These are phyloP conservation scores for Catocala fraxini DNA, from an alignment of 2,888 invertebrate genomes.

Conservation along the genomic window DNA sequence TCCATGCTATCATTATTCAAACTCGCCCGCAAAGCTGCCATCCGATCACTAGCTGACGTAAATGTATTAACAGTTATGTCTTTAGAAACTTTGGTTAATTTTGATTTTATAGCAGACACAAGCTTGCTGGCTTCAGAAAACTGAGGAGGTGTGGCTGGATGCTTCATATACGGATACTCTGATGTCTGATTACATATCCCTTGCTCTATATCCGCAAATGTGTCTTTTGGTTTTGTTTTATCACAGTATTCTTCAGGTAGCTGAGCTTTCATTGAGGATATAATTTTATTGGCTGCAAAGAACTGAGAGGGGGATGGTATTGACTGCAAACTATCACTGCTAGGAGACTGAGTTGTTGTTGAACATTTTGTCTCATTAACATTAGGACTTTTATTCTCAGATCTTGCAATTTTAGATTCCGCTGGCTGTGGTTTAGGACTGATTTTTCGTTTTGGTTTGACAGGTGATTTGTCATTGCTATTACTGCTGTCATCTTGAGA, in stretches of 20 bases:
- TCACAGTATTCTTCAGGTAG: constrained; percentile 74
- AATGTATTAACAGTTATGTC: constrained; percentile 55
- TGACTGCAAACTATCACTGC: constrained; percentile 72
- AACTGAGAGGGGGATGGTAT: constrained; percentile 80
- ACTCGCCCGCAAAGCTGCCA: constrained; percentile 64
- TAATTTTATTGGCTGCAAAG: constrained; percentile 81
- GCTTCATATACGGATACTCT: constrained; percentile 79
- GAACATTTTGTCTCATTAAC: constrained; percentile 63
- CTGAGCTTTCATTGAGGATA: constrained; percentile 83
- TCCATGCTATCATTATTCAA: constrained; percentile 63
- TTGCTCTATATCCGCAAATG: constrained; percentile 81
- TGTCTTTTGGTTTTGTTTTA: constrained; percentile 73
- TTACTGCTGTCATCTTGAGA: constrained; percentile 53
- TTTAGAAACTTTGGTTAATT: constrained; percentile 66
- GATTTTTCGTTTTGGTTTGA: constrained; percentile 49
- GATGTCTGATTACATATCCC: constrained; percentile 79
- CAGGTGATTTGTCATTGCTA: constrained; percentile 52
- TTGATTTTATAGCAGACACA: constrained; percentile 81
- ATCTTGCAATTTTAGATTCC: constrained; percentile 51
- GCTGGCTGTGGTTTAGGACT: constrained; percentile 59
- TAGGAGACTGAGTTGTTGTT: constrained; percentile 67
- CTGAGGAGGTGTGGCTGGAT: constrained; percentile 81
- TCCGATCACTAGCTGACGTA: constrained; percentile 67
- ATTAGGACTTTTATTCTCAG: constrained; percentile 63
- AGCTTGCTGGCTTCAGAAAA: constrained; percentile 82